Evolutionary conservation across 64 coral and sea anemone genomes (phyloP).

Genomic region (Pachyseris speciosa): DNA sequence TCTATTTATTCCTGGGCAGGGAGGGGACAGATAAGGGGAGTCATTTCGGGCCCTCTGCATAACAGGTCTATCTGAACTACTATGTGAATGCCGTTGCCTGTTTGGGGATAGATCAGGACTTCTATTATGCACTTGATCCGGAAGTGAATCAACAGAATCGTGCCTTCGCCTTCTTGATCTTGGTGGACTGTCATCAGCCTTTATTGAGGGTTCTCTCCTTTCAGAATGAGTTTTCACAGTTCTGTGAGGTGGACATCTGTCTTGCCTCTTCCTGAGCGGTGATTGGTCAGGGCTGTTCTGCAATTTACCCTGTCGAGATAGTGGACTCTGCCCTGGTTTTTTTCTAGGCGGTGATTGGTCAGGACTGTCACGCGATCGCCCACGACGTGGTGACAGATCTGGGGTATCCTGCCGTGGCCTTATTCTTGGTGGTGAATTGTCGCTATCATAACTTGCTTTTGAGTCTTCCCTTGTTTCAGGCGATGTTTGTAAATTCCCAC

Average conservation of each 20-base stretch:
- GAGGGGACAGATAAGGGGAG: conserved; percentile 70
- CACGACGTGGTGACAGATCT: conserved; percentile 72
- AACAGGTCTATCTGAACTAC: neutral
- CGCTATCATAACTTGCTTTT: neutral
- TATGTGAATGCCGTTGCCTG: neutral
- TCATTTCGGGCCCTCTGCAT: neutral
- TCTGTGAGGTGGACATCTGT: neutral
- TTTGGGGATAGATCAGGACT: neutral
- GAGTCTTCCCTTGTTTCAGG: neutral
- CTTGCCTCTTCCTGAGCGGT: conserved; percentile 43
- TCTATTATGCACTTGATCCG: neutral
- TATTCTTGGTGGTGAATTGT: conserved; percentile 46
- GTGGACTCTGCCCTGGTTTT: conserved; percentile 25
- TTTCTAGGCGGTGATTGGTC: conserved; percentile 39
- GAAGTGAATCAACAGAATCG: conserved; percentile 6
- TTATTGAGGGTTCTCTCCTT: neutral
- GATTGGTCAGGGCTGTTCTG: conserved; percentile 58
- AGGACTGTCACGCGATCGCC: neutral
- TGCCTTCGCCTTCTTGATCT: conserved; percentile 31
- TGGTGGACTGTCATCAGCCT: conserved; percentile 19
- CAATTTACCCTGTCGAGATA: conserved; percentile 26
- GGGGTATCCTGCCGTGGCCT: conserved; percentile 61
- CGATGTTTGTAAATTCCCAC: neutral
- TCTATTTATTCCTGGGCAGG: conserved; percentile 1
- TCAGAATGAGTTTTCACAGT: neutral